Conservation (phyloP, 2,888 invertebrate genomes). For the Synergus japonicus region DNA sequence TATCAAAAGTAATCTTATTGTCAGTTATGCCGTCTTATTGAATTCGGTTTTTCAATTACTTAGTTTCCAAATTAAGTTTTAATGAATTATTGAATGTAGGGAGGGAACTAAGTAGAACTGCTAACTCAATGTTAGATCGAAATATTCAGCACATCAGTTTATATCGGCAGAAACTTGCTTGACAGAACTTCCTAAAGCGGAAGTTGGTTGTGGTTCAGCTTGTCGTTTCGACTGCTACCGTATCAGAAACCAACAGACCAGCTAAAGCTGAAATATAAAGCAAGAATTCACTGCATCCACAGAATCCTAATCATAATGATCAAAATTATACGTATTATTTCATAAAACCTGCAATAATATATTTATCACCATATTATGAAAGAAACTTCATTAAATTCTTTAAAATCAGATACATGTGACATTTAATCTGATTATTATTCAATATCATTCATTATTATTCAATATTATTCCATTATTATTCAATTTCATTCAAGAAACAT, state of each 20-base stretch:
- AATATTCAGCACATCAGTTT: conserved; percentile 1
- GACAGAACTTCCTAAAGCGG: conserved; percentile 25
- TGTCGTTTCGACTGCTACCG: neutral
- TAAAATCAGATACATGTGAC: too few species aligned
- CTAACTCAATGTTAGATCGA: conserved; percentile 4
- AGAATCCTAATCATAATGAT: conserved; percentile 66
- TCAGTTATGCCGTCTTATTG: too few species aligned
- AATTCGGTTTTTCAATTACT: too few species aligned
- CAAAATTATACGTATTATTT: conserved; percentile 67
- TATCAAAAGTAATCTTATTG: too few species aligned
- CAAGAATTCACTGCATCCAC: conserved; percentile 54
- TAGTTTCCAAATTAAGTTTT: too few species aligned
- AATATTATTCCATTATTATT: too few species aligned
- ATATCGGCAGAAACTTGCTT: conserved; percentile 25
- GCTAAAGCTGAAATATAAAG: neutral
- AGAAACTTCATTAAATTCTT: too few species aligned
- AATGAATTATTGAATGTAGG: too few species aligned
- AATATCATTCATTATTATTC: too few species aligned
- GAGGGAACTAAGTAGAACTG: neutral
- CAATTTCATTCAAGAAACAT: too few species aligned
- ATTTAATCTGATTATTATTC: too few species aligned
- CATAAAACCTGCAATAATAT: conserved; percentile 49
- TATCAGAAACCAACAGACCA: conserved; percentile 1
- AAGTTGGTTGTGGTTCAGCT: conserved; percentile 22
- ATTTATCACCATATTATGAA: neutral